Conservation (phyloP, 2,797 vertebrate species). For the Mastacembelus armatus region DNA sequence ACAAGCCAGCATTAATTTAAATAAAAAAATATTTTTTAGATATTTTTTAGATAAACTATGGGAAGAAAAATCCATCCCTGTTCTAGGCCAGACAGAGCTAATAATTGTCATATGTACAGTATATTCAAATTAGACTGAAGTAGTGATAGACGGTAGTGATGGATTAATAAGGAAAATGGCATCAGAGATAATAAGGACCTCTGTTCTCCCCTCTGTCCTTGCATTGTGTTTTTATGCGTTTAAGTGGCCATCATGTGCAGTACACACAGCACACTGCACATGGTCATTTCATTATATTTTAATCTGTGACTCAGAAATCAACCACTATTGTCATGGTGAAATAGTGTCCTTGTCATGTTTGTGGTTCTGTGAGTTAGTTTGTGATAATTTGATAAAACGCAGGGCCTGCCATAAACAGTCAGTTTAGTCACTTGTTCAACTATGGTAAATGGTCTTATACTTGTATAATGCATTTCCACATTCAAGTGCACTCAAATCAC, state of each 20-base stretch:
- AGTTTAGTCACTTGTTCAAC: not conserved
- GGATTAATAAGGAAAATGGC: not conserved
- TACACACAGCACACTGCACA: slow-evolving; percentile 11
- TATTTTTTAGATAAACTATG: no score
- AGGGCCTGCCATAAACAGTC: no score
- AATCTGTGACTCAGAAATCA: slow-evolving; percentile 7
- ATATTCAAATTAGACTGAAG: no score
- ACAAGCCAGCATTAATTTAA: no score
- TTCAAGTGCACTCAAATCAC: no score
- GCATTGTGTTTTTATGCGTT: slow-evolving; percentile 7
- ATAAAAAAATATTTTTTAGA: no score
- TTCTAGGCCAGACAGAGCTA: not conserved
- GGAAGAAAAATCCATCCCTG: not conserved
- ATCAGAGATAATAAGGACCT: not conserved
- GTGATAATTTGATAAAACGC: not conserved
- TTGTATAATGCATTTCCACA: no score
- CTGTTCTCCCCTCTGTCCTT: not conserved
- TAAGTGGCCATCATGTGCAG: slow-evolving; percentile 12
- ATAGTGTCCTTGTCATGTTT: not conserved
- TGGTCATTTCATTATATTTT: slow-evolving; percentile 26
- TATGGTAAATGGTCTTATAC: no score
- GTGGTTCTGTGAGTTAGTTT: not conserved
- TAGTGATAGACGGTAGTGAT: not conserved
- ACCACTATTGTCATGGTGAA: slow-evolving; percentile 11
- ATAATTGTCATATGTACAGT: not conserved